These are phyloP conservation scores for Galerucella pusilla DNA, from an alignment of 2,888 invertebrate species.

Conservation along the genomic window DNA sequence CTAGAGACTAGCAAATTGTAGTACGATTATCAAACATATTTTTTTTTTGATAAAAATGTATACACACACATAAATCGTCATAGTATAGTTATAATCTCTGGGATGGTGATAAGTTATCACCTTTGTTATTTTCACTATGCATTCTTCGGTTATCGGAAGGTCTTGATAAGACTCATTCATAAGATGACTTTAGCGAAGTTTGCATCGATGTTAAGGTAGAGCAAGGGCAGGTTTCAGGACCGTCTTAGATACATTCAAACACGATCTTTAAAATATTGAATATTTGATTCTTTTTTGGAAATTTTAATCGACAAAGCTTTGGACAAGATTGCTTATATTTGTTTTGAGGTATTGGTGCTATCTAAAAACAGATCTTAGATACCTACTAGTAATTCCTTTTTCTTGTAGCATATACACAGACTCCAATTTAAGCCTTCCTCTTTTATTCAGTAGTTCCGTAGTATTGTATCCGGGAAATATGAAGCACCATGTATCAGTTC, in stretches of 20 bases:
- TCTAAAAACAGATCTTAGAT: too few species aligned
- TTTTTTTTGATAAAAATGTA: constrained; percentile 62
- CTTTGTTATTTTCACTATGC: constrained; percentile 60
- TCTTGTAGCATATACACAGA: too few species aligned
- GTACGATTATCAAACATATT: constrained; percentile 60
- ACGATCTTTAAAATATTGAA: background rate
- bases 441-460: too few species aligned
- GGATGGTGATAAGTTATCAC: constrained; percentile 62
- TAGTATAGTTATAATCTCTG: constrained; percentile 58
- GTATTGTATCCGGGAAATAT: too few species aligned
- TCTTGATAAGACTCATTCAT: constrained; percentile 44
- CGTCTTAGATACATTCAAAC: background rate
- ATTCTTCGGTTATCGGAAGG: constrained; percentile 45
- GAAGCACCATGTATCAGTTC: too few species aligned
- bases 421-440: too few species aligned
- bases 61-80: constrained; percentile 57
- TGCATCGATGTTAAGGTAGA: constrained; percentile 18
- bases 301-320: too few species aligned
- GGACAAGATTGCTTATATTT: too few species aligned
- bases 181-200: constrained; percentile 48
- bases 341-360: too few species aligned
- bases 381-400: too few species aligned
- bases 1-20: constrained; percentile 61
- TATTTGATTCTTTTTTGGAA: too few species aligned
- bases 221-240: constrained; percentile 12